These are phyloP conservation scores for Gymnopithys bicolor DNA, from an alignment of 2,797 vertebrate genomes.

Conservation along the genomic window DNA sequence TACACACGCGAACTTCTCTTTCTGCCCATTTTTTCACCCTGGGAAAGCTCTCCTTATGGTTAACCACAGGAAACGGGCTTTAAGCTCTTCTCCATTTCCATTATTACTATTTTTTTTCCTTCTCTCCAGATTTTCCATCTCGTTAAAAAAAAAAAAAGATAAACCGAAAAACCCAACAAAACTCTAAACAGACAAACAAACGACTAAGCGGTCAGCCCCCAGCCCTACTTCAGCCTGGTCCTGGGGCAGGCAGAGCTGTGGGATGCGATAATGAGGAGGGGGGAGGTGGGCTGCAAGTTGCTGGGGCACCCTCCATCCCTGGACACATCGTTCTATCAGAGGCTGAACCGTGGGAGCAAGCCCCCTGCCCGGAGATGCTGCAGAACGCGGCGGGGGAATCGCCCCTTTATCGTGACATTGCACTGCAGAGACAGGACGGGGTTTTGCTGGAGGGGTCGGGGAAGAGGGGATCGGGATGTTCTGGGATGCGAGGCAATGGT, in stretches of 20 bases:
- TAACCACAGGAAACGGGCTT: conserved; percentile 40
- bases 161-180: background rate
- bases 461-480: background rate
- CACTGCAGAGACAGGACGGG: background rate
- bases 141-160: background rate
- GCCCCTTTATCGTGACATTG: background rate
- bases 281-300: background rate
- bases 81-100: background rate
- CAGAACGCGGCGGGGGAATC: background rate
- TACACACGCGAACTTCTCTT: background rate
- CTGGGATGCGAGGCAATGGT: background rate
- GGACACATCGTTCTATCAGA: background rate
- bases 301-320: background rate
- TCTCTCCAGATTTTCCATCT: background rate
- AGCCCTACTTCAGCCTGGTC: background rate
- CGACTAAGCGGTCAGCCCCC: background rate
- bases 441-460: background rate
- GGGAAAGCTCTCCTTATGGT: conserved; percentile 41
- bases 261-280: background rate
- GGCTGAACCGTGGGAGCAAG: background rate
- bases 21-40: conserved; percentile 44
- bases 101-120: background rate
- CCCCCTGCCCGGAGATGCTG: background rate
- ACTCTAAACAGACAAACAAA: background rate
- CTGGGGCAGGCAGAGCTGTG: conserved; percentile 2